Evolutionary conservation across 2,888 invertebrate genomes (phyloP).

Genomic region (Oligia strigilis): DNA sequence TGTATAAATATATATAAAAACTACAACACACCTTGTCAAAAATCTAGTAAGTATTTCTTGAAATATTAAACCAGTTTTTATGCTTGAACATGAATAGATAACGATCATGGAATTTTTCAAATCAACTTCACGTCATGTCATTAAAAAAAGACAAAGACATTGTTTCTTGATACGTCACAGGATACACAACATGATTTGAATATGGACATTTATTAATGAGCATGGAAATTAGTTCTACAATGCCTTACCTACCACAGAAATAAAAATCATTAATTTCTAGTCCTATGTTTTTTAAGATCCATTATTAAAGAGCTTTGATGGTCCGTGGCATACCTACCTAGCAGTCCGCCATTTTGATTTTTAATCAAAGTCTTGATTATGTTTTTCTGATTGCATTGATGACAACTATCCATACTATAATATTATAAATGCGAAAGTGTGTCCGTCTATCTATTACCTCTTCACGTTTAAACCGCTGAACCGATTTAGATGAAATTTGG

Average conservation of each 20-base stretch:
- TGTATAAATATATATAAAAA: neutral
- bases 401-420: too few relatives aligned
- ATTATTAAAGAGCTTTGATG: too few relatives aligned
- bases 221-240: slow-evolving; percentile 9
- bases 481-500: too few relatives aligned
- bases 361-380: too few relatives aligned
- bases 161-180: neutral
- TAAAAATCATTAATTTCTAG: neutral
- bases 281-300: neutral
- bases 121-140: neutral
- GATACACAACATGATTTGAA: neutral
- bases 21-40: neutral
- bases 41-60: neutral
- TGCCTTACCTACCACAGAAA: neutral
- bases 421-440: too few relatives aligned
- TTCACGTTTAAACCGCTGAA: too few relatives aligned
- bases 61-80: neutral
- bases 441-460: too few relatives aligned
- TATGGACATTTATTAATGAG: slow-evolving; percentile 37
- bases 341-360: too few relatives aligned
- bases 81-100: neutral
- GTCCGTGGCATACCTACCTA: too few relatives aligned
- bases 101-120: neutral
- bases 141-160: slow-evolving; percentile 7
- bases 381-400: too few relatives aligned